Percentiles rank a stretch among this genome's conserved stretches.
These are phyloP conservation scores for Lepus europaeus DNA, from an alignment of 2,113 vertebrate genomes.

Conservation along the genomic window DNA sequence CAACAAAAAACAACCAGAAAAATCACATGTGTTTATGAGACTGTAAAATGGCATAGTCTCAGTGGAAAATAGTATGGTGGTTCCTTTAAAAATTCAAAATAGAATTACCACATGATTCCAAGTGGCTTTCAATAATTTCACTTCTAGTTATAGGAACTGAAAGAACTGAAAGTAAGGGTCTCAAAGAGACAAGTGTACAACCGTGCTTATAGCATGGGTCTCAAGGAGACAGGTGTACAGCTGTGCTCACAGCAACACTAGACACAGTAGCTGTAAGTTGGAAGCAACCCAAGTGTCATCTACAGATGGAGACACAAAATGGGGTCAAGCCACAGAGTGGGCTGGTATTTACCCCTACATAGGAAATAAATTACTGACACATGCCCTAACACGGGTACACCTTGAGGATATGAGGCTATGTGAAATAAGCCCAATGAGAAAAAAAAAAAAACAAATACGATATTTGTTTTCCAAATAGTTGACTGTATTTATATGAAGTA, in stretches of 20 bases:
- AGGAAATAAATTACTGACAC: conserved; percentile 3
- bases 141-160: background rate
- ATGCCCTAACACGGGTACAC: background rate
- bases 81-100: conserved; percentile 38
- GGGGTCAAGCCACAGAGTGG: background rate
- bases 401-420: background rate
- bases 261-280: background rate
- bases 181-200: background rate
- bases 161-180: background rate
- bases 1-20: no score
- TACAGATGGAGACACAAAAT: background rate
- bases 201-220: no score
- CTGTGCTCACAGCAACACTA: background rate
- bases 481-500: background rate
- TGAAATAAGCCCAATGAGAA: background rate
- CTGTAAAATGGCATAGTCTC: background rate
- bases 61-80: background rate
- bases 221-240: background rate
- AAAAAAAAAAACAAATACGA: background rate
- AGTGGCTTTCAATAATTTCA: background rate
- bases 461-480: background rate
- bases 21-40: background rate
- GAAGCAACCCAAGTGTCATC: background rate
- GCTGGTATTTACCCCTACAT: background rate
- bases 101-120: background rate